A percentile compares a stretch with the other conserved stretches of the same genome.
These are phyloP conservation scores for Apamea anceps DNA, from an alignment of 2,888 invertebrate genomes.

Conservation along the genomic window DNA sequence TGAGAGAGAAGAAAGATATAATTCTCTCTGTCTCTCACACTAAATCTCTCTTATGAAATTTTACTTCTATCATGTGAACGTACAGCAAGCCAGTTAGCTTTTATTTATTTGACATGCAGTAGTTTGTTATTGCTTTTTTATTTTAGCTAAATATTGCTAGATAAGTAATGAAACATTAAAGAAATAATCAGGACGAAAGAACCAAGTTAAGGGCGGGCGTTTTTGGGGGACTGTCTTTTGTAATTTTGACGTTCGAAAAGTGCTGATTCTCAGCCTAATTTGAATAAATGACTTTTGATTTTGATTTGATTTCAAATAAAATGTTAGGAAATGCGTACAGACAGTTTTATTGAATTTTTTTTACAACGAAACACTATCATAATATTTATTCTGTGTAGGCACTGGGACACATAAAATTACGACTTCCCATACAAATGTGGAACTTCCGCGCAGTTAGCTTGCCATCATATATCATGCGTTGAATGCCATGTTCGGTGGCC, in stretches of 20 bases:
- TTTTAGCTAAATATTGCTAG: too few species aligned
- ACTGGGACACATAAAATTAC: constrained; percentile 67
- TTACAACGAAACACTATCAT: constrained; percentile 44
- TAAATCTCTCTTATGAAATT: background rate
- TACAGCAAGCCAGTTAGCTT: too few species aligned
- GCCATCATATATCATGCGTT: constrained; percentile 68
- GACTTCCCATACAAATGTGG: constrained; percentile 72
- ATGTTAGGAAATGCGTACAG: constrained; percentile 13
- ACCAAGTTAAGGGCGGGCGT: too few species aligned
- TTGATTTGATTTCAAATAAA: too few species aligned
- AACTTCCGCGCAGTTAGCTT: constrained; percentile 71
- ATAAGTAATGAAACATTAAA: too few species aligned
- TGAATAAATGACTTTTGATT: too few species aligned
- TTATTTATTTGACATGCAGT: too few species aligned
- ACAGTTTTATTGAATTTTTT: constrained; percentile 48
- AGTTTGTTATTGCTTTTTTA: too few species aligned
- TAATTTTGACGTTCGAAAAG: too few species aligned
- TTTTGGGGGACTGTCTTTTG: too few species aligned
- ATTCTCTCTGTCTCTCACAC: background rate
- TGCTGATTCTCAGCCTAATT: too few species aligned
- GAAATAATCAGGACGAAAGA: background rate
- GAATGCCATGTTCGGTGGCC: constrained; percentile 64
- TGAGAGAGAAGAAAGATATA: background rate
- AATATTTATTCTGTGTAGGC: constrained; percentile 57
- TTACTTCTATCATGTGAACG: too few species aligned